Evolutionary conservation across 2,113 vertebrate genomes (phyloP).

Genomic region (Nesoenas mayeri): DNA sequence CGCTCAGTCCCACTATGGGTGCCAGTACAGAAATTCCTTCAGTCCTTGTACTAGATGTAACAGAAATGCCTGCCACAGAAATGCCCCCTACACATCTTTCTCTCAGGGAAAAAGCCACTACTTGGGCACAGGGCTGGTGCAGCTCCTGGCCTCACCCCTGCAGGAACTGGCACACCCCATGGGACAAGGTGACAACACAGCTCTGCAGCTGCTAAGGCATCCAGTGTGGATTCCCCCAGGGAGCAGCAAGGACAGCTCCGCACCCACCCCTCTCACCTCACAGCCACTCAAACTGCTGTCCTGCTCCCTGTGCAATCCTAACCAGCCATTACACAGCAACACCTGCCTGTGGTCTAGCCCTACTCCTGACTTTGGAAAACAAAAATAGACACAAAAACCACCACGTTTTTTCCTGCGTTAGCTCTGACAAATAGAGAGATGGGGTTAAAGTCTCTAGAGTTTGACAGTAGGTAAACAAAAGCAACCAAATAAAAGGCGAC

Average conservation of each 20-base stretch:
- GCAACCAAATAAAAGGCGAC: not conserved
- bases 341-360: not conserved
- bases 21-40: not conserved
- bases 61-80: not conserved
- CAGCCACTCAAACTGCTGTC: not conserved
- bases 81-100: not conserved
- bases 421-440: not conserved
- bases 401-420: not conserved
- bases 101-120: not conserved
- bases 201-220: fast-evolving
- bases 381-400: not conserved
- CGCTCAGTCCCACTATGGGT: not conserved
- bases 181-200: not conserved
- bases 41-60: not conserved
- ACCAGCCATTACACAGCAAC: not conserved
- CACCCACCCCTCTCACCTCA: not conserved
- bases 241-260: not conserved
- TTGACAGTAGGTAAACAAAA: not conserved
- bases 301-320: not conserved
- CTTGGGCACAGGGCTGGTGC: not conserved
- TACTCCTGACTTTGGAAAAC: not conserved
- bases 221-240: not conserved
- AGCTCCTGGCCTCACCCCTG: fast-evolving
- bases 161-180: not conserved
- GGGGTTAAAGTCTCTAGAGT: not conserved